Conservation (phyloP, 2,888 invertebrate species). For the Drosophila quinaria region DNA sequence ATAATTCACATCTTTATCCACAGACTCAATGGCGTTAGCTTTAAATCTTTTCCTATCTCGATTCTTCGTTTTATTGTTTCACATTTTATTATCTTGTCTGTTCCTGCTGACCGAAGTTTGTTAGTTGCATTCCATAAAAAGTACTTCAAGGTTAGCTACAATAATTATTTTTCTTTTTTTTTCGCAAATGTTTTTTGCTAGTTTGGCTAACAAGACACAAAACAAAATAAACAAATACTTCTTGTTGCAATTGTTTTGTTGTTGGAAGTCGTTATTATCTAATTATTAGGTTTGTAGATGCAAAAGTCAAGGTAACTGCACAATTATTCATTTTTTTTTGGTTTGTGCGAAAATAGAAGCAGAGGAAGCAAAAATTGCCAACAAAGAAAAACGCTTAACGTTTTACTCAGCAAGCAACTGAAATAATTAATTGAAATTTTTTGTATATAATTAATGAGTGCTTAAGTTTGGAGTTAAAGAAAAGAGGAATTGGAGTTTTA, state of each 20-base stretch:
- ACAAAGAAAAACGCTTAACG: constrained; percentile 26
- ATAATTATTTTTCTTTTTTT: constrained; percentile 30
- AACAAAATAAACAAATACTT: constrained; percentile 41
- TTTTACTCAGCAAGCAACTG: constrained; percentile 32
- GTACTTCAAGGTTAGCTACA: constrained; percentile 64
- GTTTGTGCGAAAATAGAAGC: constrained; percentile 45
- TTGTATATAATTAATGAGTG: constrained; percentile 38
- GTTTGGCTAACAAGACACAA: constrained; percentile 53
- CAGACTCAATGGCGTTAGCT: constrained; percentile 33
- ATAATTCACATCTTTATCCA: constrained; percentile 37
- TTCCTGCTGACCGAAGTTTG: constrained; percentile 25
- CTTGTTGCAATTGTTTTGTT: constrained; percentile 54
- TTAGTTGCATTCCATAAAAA: constrained; percentile 56
- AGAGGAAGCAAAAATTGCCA: constrained; percentile 43
- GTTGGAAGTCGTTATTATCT: constrained; percentile 60
- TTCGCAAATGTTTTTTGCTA: constrained; percentile 35
- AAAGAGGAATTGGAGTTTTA: constrained; percentile 1
- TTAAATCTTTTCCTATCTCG: constrained; percentile 23
- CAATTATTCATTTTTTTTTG: constrained; percentile 64
- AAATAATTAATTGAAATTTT: constrained; percentile 37
- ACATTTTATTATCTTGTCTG: constrained; percentile 9
- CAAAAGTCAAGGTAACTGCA: constrained; percentile 78
- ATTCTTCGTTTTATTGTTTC: constrained; percentile 13
- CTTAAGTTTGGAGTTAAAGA: constrained; percentile 2
- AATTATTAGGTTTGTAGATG: constrained; percentile 65